Evolutionary conservation across 2,888 invertebrate species (phyloP), one percentile per base, ranked within the genome.

Genomic region (Andrena minutula): DNA sequence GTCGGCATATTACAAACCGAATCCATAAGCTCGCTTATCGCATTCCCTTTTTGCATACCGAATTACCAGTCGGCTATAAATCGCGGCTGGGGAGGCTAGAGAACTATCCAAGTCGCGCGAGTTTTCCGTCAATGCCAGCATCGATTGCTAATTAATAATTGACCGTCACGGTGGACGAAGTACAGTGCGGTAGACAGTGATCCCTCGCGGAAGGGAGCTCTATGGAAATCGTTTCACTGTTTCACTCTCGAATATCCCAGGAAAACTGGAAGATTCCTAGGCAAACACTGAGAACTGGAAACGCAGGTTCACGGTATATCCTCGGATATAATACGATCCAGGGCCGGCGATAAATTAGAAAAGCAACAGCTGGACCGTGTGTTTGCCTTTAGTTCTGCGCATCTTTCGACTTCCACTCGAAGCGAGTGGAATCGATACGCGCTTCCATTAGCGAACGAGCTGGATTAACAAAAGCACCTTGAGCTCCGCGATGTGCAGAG

Each of bases 91-190:
- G 47, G n/a, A 41, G 12, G 10, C 47, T 41, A 49, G 51, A 35
- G 23, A 61, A 30, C 32, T 76, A 8, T 23, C 3, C 41, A 16
- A 4, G 26, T 30, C n/a, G 32, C 26, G 10, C 1, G 20, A 56
- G 64, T 51, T 58, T 60, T 65, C 66, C n/a, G 12, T 28, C 79
- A 61, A 72, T 79, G 72, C 47, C 65, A 20, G 32, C 47, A 65
- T 79, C 72, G 65, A 79, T 79, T 20, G 2, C 0, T 20, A 20
- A 28, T 79, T 79, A 66, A 79, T 79, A 79, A 79, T 79, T 61
- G 2, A 78, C 2, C 20, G 10, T 8, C 26, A 16, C 12, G 20
- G n/a, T 2, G 60, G 26, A 35, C 47, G 30, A 20, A 51, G 16
- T 16, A 41, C 41, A 41, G 41, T 4, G 1, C 12, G 41, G 16